Percentiles rank a stretch among this genome's conserved stretches.
phyloP scores from a whole-genome alignment of 2,113 vertebrate genomes.

The Sarotherodon lohbergeri region DNA sequence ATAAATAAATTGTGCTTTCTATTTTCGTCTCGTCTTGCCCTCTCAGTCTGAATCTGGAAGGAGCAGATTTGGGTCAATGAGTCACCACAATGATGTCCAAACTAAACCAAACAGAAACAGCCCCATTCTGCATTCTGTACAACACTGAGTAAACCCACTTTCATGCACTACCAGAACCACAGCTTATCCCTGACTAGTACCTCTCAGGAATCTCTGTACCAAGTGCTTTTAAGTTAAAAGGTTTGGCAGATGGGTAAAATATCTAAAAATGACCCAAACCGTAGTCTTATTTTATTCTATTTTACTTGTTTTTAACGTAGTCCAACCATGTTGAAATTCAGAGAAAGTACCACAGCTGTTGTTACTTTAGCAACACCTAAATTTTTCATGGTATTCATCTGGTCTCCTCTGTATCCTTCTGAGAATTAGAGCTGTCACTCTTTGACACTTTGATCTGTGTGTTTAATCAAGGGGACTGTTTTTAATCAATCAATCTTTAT shows the following conservation, averaged over 20 bases:
- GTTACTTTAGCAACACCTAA: background rate
- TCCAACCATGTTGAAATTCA: background rate
- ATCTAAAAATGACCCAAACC: background rate
- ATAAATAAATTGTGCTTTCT: background rate
- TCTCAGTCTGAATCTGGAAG: background rate
- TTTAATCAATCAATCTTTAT: background rate
- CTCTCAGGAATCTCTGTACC: background rate
- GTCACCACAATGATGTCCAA: constrained; percentile 5
- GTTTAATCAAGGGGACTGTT: background rate
- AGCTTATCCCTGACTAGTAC: background rate
- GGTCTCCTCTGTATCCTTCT: background rate
- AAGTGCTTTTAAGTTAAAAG: background rate
- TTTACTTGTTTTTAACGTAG: background rate
- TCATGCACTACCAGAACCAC: background rate
- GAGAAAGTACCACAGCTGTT: background rate
- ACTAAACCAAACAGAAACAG: background rate
- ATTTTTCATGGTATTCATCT: background rate
- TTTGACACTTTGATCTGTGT: background rate
- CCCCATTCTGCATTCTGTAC: background rate
- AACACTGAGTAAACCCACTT: background rate
- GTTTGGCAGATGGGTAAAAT: background rate
- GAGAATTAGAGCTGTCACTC: background rate
- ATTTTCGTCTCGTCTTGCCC: background rate
- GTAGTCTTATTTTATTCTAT: background rate
- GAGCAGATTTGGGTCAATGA: constrained; percentile 32